Base-by-base conservation (phyloP, 2,113 vertebrate genomes). In the Microcebus griseorufus region DNA sequence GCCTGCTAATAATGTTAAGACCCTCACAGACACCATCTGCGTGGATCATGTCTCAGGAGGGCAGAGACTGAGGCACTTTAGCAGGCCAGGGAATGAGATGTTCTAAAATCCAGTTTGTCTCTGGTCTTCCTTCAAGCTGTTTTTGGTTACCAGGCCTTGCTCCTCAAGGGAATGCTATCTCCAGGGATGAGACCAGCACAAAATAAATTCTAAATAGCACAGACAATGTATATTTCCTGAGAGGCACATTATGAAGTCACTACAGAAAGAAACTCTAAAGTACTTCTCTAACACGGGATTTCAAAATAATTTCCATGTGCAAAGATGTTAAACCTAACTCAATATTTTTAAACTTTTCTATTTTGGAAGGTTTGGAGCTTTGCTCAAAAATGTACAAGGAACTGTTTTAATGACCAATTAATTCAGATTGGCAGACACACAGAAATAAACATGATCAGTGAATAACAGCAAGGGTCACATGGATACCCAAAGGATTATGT, bases 401-500 rank as follows among this genome's bases (percentile, higher is more conserved):
- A 93, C 51, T 69, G 53, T 78, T 95, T 90, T 93, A 97, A 97
- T 84, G 93, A 85, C 65, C 88, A 97, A 95, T 98, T 97, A 98
- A 95, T 93, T 95, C 79, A 93, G 86, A 87, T 42, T 95, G 89
- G 81, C 70, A 97, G 91, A 92, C 55, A 69, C 39, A 88, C 9
- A 92, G 70, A 87, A 92, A 95, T 92, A 97, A 97, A 97, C 45
- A 90, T n/a, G n/a, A 72, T 96, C 58, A 23, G 10, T 76, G 78
- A 90, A 58, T 73, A 95, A 95, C 32, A 94, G 37, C 34, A 37
- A 88, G 16, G 93, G 69, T 67, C 78, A 94, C 65, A 34, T 75
- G 87, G 34, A 45, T 39, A 90, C 84, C 70, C 95, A 95, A 82
- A 92, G 87, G 93, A 84, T 39, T 82, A 51, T 2, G 18, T 65